Evolutionary conservation across 1,140 invertebrate genomes (phyloP).

Genomic region (Trichonephila clavata): DNA sequence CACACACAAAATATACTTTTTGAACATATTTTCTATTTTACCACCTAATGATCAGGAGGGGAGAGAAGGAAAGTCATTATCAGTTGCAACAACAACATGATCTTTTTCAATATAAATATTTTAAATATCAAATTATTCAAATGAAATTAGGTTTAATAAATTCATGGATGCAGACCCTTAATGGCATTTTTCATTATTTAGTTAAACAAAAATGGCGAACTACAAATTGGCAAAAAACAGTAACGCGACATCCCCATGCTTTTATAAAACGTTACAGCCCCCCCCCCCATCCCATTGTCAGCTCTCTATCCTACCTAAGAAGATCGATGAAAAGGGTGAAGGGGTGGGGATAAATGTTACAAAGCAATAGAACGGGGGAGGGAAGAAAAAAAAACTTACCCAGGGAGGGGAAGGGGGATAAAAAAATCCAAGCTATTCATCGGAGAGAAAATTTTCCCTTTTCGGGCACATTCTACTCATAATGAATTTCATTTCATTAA

Average conservation of each 20-base stretch:
- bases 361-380: neutral
- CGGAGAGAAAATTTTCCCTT: conserved; percentile 67
- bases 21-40: too few species aligned
- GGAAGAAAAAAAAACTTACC: neutral
- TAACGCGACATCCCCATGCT: neutral
- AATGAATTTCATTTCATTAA: conserved; percentile 77
- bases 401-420: neutral
- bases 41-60: too few species aligned
- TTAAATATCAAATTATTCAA: neutral
- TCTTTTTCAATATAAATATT: neutral
- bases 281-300: neutral
- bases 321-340: conserved; percentile 4
- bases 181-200: neutral
- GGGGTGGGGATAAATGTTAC: conserved; percentile 39
- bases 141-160: neutral
- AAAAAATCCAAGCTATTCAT: conserved; percentile 68
- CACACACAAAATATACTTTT: too few species aligned
- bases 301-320: conserved; percentile 33
- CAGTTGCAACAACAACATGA: too few species aligned
- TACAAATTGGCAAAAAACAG: conserved; percentile 21
- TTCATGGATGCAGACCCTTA: neutral
- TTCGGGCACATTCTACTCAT: conserved; percentile 62
- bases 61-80: too few species aligned
- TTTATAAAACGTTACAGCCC: neutral
- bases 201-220: neutral